These are phyloP conservation scores for Liodrosophila aerea DNA, from an alignment of 2,888 invertebrate species.

Conservation along the genomic window DNA sequence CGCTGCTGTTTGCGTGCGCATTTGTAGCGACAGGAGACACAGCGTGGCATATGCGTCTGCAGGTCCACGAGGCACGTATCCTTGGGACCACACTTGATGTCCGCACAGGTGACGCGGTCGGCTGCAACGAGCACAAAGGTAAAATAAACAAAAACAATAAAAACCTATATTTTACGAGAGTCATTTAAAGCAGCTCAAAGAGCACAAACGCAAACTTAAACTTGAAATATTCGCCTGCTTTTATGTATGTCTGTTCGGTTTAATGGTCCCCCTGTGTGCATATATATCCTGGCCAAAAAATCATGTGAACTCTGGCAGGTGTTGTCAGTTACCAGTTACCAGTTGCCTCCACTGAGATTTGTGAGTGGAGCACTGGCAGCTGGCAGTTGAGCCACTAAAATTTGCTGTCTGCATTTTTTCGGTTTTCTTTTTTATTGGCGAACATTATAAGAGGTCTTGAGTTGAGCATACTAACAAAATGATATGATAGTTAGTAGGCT, in stretches of 20 bases:
- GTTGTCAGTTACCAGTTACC: conserved; percentile 30
- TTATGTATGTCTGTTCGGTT: conserved; percentile 48
- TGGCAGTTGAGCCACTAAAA: conserved; percentile 18
- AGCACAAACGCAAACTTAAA: no score
- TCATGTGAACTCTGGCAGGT: conserved; percentile 64
- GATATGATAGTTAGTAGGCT: no score
- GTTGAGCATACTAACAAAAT: no score
- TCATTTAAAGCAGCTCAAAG: conserved; percentile 43
- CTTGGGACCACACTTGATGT: conserved; percentile 86
- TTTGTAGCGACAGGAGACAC: conserved; percentile 87
- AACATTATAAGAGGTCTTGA: no score
- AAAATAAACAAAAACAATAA: conserved; percentile 6
- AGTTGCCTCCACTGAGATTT: conserved; percentile 23
- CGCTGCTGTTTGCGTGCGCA: conserved; percentile 83
- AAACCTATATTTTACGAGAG: conserved; percentile 57
- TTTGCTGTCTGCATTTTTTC: neutral
- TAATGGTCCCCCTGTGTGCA: conserved; percentile 48
- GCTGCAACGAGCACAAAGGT: conserved; percentile 83
- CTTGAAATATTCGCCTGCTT: neutral
- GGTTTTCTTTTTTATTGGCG: no score
- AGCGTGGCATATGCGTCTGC: conserved; percentile 86
- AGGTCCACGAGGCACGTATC: conserved; percentile 88
- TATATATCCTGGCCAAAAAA: conserved; percentile 35
- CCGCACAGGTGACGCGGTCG: conserved; percentile 86
- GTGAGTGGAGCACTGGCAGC: neutral